Evolutionary conservation across 2,113 vertebrate genomes (phyloP).

Genomic region (Halichoeres trimaculatus): DNA sequence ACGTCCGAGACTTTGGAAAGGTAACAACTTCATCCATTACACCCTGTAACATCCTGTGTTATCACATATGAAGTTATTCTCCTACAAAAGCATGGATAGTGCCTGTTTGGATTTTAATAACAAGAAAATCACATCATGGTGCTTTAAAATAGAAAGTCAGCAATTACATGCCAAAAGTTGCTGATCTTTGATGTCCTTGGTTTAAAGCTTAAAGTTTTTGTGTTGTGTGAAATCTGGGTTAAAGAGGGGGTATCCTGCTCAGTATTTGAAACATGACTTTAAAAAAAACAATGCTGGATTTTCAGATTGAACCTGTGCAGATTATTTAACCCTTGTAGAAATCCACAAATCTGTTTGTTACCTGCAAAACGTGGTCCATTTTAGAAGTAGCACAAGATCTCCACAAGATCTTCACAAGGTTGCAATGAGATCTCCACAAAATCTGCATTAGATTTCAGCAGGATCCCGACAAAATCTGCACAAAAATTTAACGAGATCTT

Average conservation of each 20-base stretch:
- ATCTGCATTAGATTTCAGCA: no score
- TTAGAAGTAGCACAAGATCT: no score
- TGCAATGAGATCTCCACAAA: no score
- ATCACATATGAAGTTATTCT: not conserved
- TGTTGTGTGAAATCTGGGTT: not conserved
- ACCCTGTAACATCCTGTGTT: not conserved
- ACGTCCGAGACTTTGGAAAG: slow-evolving; percentile 96
- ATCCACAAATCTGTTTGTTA: no score
- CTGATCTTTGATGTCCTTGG: not conserved
- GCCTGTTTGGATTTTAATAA: not conserved
- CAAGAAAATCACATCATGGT: not conserved
- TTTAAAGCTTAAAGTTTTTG: not conserved
- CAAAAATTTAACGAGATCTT: no score
- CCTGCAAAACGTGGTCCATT: no score
- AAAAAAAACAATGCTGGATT: not conserved
- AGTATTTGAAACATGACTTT: not conserved
- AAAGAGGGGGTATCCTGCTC: not conserved
- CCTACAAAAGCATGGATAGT: not conserved
- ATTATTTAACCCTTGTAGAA: no score
- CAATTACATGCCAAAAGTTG: not conserved
- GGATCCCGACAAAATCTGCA: no score
- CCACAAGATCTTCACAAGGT: no score
- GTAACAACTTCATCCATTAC: slow-evolving; percentile 72
- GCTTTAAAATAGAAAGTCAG: no score
- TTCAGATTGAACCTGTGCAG: no score